Evolutionary conservation across 2,888 invertebrate species (phyloP), one percentile per base, ranked within the genome.

Genomic region (Protonemura montana): DNA sequence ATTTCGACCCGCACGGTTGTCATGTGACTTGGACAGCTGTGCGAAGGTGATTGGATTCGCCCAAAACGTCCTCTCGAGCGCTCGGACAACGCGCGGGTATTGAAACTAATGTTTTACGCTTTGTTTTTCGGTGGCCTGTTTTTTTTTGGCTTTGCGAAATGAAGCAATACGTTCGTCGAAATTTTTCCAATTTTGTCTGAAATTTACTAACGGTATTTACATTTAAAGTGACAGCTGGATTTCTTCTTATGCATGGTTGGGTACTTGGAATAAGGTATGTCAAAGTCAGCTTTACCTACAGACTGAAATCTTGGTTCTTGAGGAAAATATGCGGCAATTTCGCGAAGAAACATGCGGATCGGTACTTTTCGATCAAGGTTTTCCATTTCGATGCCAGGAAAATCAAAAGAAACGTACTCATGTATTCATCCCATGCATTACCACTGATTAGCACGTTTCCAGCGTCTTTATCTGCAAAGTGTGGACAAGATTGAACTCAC

Each of bases 401-500:
- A n/a, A n/a, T n/a, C n/a, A n/a, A n/a, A n/a, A n/a, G n/a, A n/a
- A n/a, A n/a, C n/a, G n/a, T n/a, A n/a, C n/a, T n/a, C n/a, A n/a
- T n/a, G n/a, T n/a, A n/a, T n/a, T n/a, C n/a, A n/a, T n/a, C n/a
- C n/a, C n/a, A n/a, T n/a, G n/a, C n/a, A n/a, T n/a, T n/a, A n/a
- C n/a, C n/a, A n/a, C n/a, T n/a, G n/a, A n/a, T n/a, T n/a, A n/a
- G n/a, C n/a, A n/a, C n/a, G n/a, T n/a, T n/a, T n/a, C n/a, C n/a
- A n/a, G n/a, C n/a, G n/a, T n/a, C n/a, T n/a, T n/a, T n/a, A n/a
- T n/a, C n/a, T n/a, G n/a, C 35, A 35, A 35, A 10, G 35, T 35
- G 35, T 35, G 35, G 3, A 35, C 35, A 6, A 35, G 3, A 35
- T 6, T 35, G 35, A 10, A 93, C 95, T 95, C 90, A 97, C 97